These are phyloP conservation scores for Chrysomela aeneicollis DNA, from an alignment of 2,888 invertebrate species.

Conservation along the genomic window DNA sequence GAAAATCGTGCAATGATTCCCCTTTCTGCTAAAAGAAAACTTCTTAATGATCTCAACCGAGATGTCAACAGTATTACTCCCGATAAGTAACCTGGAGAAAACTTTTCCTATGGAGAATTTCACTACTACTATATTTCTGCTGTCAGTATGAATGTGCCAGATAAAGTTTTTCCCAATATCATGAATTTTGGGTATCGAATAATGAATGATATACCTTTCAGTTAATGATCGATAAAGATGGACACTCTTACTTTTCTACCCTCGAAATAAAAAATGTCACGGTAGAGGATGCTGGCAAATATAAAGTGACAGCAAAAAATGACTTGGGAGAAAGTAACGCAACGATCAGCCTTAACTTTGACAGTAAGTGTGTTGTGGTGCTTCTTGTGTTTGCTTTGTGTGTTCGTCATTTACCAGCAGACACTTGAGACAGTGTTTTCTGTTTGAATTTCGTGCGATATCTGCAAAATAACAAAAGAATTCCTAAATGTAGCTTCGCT, in stretches of 20 bases:
- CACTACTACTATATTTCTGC: too few relatives aligned
- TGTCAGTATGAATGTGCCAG: too few relatives aligned
- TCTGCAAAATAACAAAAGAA: constrained; percentile 36
- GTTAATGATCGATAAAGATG: constrained; percentile 90
- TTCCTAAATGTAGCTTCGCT: constrained; percentile 32
- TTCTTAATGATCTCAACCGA: too few relatives aligned
- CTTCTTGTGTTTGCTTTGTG: constrained; percentile 49
- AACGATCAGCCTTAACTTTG: constrained; percentile 96
- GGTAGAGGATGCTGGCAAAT: constrained; percentile 97
- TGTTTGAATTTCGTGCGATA: constrained; percentile 26
- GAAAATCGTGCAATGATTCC: too few relatives aligned
- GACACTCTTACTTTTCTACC: constrained; percentile 91
- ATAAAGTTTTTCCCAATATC: too few relatives aligned
- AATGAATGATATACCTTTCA: constrained; percentile 59
- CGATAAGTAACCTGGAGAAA: too few relatives aligned
- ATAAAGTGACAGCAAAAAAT: constrained; percentile 96
- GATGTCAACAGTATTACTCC: too few relatives aligned
- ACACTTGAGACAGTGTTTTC: constrained; percentile 24
- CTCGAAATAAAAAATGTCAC: constrained; percentile 94
- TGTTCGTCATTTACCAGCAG: constrained; percentile 38
- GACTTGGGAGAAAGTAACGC: constrained; percentile 97
- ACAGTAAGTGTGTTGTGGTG: constrained; percentile 80
- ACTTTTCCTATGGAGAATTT: too few relatives aligned
- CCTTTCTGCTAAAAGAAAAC: too few relatives aligned
- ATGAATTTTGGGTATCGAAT: background rate